A percentile compares a stretch with the other conserved stretches of the same genome.
Conservation (phyloP, 2,113 vertebrate genomes). For the Gnathonemus echidnorhynchus region DNA sequence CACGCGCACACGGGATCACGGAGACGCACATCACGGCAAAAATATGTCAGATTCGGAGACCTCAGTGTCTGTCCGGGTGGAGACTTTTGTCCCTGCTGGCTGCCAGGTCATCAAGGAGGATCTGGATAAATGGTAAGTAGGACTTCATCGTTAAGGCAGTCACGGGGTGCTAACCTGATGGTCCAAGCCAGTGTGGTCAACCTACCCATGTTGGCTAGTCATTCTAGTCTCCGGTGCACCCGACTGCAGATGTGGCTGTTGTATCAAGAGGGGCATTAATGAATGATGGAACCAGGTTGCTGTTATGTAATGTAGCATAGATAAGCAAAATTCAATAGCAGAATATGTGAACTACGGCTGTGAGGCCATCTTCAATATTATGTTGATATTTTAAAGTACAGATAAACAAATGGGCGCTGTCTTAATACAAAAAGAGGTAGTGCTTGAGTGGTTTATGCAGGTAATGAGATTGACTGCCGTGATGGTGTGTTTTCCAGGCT, state of each 20-base stretch:
- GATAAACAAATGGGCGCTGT: background rate
- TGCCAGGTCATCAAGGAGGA: constrained; percentile 53
- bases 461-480: background rate
- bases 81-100: constrained; percentile 36
- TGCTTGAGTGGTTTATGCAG: background rate
- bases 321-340: background rate
- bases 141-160: background rate
- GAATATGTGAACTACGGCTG: background rate
- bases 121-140: constrained; percentile 52
- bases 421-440: background rate
- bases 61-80: background rate
- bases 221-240: background rate
- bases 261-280: background rate
- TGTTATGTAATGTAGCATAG: background rate
- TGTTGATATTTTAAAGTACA: background rate
- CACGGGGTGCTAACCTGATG: background rate
- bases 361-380: background rate
- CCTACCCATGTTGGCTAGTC: background rate
- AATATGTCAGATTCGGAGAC: constrained; percentile 48
- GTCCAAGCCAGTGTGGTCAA: background rate
- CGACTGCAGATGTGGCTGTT: background rate
- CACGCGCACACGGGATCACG: constrained; percentile 28
- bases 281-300: background rate
- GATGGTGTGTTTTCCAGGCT: background rate
- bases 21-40: constrained; percentile 29